Base-by-base conservation (phyloP, 2,888 invertebrate species). In the Muscina levida region DNA sequence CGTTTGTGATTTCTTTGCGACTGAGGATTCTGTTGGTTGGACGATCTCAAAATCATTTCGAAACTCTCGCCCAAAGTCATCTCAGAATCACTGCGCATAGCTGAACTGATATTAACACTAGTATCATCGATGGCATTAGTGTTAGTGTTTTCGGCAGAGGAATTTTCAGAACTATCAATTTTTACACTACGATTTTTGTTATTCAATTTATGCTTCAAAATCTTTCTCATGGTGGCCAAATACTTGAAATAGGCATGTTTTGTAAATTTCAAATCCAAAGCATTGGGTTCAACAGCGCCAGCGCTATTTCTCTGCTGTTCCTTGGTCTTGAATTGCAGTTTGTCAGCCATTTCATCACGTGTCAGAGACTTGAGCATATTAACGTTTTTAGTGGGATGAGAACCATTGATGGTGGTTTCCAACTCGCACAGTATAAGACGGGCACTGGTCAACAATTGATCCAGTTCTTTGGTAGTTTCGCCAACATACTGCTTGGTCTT, bases 371-470 rank as follows among this genome's bases (percentile, higher is more conserved):
- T 82, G 15, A 89, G 76, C 59, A 86, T 87, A 17, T 82, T 82
- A 31, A 71, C 80, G 6, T 84, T 74, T 5, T 56, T 79, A 13
- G 68, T 59, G 8, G 87, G 85, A 15, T 85, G 84, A 3, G 88
- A 86, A 1, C 83, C 79, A 48, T 89, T 89, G 83, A 90, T 89
- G 57, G 89, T 85, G 0, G 85, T 85, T 85, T 90, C 90, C 62
- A 90, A 85, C 67, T 89, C 87, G 73, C 90, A 90, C 8, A 90
- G 85, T 15, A 89, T 75, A 1, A 82, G 81, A 4, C 86, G 85
- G 0, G 90, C 88, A 77, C 88, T 87, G 4, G 74, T 22, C 0
- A 90, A 72, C 19, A 90, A 83, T 0, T 82, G 73, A 67, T 87
- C 84, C 37, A 90, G 85, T 77, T 90, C 89, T 0, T 80, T 53